phyloP scores from a whole-genome alignment of 2,113 vertebrate genomes.

The Lepus europaeus region DNA sequence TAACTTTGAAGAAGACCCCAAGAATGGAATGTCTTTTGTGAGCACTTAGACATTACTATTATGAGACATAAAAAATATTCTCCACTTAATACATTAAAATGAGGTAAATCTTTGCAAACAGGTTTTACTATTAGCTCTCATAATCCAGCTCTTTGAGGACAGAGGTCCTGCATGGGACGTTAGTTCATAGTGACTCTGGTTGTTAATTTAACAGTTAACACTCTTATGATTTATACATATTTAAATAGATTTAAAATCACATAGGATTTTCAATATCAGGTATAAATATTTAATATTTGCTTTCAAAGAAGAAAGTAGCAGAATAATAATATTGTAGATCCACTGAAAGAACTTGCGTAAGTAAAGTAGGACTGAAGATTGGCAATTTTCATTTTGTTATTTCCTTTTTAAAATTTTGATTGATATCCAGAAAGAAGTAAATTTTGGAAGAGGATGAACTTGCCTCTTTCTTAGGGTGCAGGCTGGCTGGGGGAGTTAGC shows the following conservation, averaged over 20 bases:
- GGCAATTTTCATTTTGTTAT: neutral
- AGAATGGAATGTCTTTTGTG: too few relatives aligned
- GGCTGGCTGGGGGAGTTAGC: neutral
- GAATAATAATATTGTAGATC: neutral
- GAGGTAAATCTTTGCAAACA: too few relatives aligned
- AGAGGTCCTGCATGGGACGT: too few relatives aligned
- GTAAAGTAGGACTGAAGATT: neutral
- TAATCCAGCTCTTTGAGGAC: too few relatives aligned
- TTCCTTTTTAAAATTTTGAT: neutral
- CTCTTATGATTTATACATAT: neutral
- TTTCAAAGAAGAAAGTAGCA: neutral
- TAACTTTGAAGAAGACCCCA: too few relatives aligned
- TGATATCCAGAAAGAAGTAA: neutral
- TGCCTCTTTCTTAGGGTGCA: neutral
- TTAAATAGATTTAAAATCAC: constrained; percentile 22
- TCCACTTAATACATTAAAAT: too few relatives aligned
- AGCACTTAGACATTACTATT: too few relatives aligned
- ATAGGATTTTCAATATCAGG: neutral
- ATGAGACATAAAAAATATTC: too few relatives aligned
- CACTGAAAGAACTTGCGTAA: neutral
- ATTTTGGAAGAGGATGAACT: neutral
- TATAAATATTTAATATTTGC: neutral
- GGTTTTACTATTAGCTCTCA: too few relatives aligned
- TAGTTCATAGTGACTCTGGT: too few relatives aligned
- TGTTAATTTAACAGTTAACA: too few relatives aligned